These are phyloP conservation scores for Dicerorhinus sumatrensis DNA, from an alignment of 2,113 vertebrate genomes.

Conservation along the genomic window DNA sequence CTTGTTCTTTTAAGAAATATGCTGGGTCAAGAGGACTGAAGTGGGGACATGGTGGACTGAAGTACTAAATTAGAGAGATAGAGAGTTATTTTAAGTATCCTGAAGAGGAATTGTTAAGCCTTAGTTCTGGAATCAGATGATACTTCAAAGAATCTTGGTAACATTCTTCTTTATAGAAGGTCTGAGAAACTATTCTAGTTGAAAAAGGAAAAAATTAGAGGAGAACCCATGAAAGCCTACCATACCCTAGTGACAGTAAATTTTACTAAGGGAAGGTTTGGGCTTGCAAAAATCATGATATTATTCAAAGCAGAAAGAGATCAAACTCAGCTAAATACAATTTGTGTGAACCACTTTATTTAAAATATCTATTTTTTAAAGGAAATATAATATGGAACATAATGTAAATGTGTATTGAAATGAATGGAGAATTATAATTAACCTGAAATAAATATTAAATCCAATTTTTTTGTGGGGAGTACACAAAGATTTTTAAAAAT, in stretches of 20 bases:
- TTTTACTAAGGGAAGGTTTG: background rate
- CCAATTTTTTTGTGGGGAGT: background rate
- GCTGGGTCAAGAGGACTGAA: background rate
- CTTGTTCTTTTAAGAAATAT: constrained; percentile 34
- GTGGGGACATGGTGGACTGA: background rate
- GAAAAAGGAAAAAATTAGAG: constrained; percentile 24
- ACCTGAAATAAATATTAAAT: constrained; percentile 56
- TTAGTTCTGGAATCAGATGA: constrained; percentile 67
- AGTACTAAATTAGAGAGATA: background rate
- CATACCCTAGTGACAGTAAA: background rate
- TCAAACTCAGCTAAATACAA: constrained; percentile 31
- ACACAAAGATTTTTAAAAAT: constrained; percentile 52
- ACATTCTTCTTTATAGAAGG: background rate
- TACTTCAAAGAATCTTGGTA: constrained; percentile 61
- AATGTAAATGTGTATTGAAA: constrained; percentile 28
- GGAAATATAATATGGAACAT: background rate
- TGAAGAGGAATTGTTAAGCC: constrained; percentile 5
- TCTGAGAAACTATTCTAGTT: constrained; percentile 34
- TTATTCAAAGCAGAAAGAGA: constrained; percentile 44
- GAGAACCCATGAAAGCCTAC: background rate
- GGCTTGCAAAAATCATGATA: background rate
- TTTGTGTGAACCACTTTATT: constrained; percentile 39
- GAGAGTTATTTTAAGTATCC: constrained; percentile 54
- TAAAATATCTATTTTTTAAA: constrained; percentile 48
- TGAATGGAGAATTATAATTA: constrained; percentile 54